Conservation (phyloP, 2,888 invertebrate species). For the Smittia sp. region DNA sequence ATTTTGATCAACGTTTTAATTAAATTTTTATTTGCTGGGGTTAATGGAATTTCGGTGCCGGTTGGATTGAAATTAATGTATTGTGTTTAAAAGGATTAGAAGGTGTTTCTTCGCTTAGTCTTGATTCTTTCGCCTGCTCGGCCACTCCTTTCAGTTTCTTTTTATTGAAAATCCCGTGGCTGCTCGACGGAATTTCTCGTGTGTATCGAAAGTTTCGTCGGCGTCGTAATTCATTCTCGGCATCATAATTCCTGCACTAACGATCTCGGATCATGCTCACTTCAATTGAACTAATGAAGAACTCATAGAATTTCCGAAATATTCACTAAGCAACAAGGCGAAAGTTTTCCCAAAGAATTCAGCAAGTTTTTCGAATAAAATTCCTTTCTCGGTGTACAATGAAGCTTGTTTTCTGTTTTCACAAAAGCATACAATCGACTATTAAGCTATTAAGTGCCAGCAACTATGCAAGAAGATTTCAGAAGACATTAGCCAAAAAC, state of each 20-base stretch:
- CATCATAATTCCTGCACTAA: not conserved
- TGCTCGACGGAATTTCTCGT: no score
- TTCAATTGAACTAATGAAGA: conserved; percentile 36
- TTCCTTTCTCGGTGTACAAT: not conserved
- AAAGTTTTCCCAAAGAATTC: not conserved
- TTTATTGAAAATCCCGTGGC: not conserved
- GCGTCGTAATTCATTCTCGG: no score
- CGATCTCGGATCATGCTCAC: conserved; percentile 31
- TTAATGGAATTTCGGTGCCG: not conserved
- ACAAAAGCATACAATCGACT: not conserved
- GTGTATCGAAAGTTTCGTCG: no score
- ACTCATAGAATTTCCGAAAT: conserved; percentile 26
- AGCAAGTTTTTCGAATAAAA: not conserved
- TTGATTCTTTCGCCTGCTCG: not conserved
- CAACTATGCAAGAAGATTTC: not conserved
- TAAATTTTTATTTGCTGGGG: not conserved
- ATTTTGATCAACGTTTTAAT: not conserved
- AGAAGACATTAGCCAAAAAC: no score
- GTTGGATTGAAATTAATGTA: not conserved
- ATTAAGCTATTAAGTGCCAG: not conserved
- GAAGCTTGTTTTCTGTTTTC: not conserved
- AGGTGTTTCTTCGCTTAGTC: no score
- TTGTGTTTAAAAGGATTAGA: not conserved
- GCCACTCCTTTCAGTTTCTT: conserved; percentile 22
- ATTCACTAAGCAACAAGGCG: not conserved